Evolutionary conservation across 2,113 vertebrate genomes (phyloP).

Genomic region (Trachemys scripta): DNA sequence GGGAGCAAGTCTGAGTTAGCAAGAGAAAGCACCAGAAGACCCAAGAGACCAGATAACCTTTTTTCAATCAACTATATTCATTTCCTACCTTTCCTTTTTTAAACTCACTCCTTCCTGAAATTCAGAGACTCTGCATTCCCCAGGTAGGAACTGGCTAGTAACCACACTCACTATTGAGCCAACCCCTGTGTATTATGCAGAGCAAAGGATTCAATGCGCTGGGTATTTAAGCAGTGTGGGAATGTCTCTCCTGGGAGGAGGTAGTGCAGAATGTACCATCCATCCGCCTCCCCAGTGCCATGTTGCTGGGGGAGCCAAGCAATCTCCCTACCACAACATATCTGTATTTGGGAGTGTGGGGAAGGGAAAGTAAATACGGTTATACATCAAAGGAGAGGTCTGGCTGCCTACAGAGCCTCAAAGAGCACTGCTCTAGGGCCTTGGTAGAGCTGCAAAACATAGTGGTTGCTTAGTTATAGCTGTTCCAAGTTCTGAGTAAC

Average conservation of each 20-base stretch:
- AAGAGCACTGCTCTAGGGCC: not conserved
- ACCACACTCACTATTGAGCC: not conserved
- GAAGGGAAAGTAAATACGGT: not conserved
- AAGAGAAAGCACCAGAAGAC: not conserved
- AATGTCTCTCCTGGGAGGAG: not conserved
- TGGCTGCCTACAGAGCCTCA: not conserved
- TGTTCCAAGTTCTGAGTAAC: not conserved
- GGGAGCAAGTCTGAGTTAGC: not conserved
- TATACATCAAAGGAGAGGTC: not conserved
- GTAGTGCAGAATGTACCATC: not conserved
- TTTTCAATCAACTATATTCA: constrained; percentile 21
- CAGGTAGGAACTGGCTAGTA: not conserved
- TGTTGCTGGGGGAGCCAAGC: not conserved
- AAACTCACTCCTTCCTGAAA: constrained; percentile 1
- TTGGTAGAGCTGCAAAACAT: not conserved
- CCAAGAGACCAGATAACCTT: not conserved
- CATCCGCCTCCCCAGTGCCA: not conserved
- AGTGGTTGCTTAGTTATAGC: not conserved
- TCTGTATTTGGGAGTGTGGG: not conserved
- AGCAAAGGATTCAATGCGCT: not conserved
- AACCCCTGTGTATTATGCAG: not conserved
- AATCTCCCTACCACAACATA: not conserved
- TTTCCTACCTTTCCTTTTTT: not conserved
- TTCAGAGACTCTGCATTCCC: not conserved
- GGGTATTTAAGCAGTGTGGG: not conserved